Base-by-base conservation (phyloP, 2,797 vertebrate species). In the Hozukius guyotensis region DNA sequence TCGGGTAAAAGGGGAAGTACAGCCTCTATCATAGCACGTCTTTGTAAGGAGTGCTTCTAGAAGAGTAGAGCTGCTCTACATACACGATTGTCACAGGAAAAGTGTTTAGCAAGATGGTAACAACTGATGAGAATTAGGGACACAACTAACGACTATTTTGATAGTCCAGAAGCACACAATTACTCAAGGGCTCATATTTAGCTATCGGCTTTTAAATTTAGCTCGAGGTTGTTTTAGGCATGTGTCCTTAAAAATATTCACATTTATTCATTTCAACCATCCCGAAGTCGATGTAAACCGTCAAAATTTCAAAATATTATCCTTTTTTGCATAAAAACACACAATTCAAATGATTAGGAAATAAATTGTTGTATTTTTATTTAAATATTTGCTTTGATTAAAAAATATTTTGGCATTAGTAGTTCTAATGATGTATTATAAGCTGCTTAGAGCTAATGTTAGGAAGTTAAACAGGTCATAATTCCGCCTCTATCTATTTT, bases 61-160 rank as follows among this genome's bases (percentile, higher is more conserved):
- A 69, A 13, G 34, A 65, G 29, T 2, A 71, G 52, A 38, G 56
- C 31, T 65, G 32, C 16, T 53, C 4, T 62, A 22, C 22, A 20
- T 34, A 27, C 7, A 63, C 0, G 2, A 31, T 20, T 60, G 42
- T 65, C 24, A 74, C 34, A 16, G 46, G 79, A 38, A 59, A 46
- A n/a, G 18, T 64, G 49, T 83, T 60, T 55, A 55, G 34, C 52
- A 55, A 55, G 69, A 68, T 31, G n/a, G 24, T 59, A 79, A 42
- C 73, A 67, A 77, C 38, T 80, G 60, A 25, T 70, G 24, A 59
- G 25, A 12, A 31, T 18, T 10, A 14, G 3, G 2, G 20, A 6
- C 1, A n/a, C 12, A 1, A 22, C 31, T 59, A 4, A 53, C 6
- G 18, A 49, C 46, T 0, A 49, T 49, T 49, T 49, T 49, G 46